Evolutionary conservation across 2,797 vertebrate genomes (phyloP).

Genomic region (Enteromius mattozi): DNA sequence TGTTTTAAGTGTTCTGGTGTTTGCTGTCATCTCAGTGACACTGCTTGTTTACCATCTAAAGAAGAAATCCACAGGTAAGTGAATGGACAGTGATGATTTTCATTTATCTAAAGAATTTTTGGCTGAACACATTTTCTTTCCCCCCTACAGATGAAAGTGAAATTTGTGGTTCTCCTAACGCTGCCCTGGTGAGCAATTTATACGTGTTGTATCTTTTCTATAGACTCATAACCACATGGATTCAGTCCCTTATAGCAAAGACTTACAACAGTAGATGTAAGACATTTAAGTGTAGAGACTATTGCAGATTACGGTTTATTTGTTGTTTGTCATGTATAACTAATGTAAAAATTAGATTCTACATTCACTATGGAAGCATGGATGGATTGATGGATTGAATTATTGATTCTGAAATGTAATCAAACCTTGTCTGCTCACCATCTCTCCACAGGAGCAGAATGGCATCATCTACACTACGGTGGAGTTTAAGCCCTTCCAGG

Average conservation of each 20-base stretch:
- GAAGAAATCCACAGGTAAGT: slow-evolving; percentile 61
- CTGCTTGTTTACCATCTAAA: slow-evolving; percentile 60
- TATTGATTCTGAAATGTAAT: background rate
- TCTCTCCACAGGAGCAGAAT: slow-evolving; percentile 64
- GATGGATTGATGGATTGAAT: background rate
- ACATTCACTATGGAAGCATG: too few relatives aligned
- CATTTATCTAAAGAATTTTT: background rate
- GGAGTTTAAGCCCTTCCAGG: slow-evolving; percentile 68
- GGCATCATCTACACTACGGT: slow-evolving; percentile 74
- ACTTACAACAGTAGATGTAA: background rate
- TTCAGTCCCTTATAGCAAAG: background rate
- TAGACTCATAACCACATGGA: slow-evolving; percentile 69
- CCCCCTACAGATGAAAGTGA: slow-evolving; percentile 65
- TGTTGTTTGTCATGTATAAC: background rate
- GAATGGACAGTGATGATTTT: background rate
- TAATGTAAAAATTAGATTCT: background rate
- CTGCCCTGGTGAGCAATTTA: slow-evolving; percentile 67
- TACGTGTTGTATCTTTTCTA: slow-evolving; percentile 39
- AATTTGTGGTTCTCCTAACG: slow-evolving; percentile 64
- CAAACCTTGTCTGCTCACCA: background rate
- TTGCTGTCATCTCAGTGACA: slow-evolving; percentile 61
- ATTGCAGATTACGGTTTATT: background rate
- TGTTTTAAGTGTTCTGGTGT: slow-evolving; percentile 60
- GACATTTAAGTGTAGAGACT: background rate
- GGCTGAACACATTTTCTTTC: background rate